Conservation (phyloP, 2,113 vertebrate genomes). For the Chaenocephalus aceratus region DNA sequence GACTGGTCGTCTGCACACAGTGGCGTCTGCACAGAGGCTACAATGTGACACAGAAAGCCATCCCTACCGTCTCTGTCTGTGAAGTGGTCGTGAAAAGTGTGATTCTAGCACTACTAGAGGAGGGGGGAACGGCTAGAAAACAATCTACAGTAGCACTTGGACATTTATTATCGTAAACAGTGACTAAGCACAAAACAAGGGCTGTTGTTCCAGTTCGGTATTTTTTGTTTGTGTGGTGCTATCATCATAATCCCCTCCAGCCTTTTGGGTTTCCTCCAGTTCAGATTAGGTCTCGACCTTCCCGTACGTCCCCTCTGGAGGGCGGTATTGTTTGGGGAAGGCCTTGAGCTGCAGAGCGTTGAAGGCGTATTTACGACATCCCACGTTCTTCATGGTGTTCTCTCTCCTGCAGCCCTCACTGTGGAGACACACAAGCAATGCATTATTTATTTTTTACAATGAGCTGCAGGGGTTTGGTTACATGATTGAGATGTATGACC, state of each 20-base stretch:
- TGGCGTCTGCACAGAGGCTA: slow-evolving; percentile 39
- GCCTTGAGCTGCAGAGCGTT: slow-evolving; percentile 98
- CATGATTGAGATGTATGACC: background rate
- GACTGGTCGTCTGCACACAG: slow-evolving; percentile 22
- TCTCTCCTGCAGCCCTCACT: slow-evolving; percentile 99
- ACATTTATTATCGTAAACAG: slow-evolving; percentile 69
- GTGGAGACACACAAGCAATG: slow-evolving; percentile 81
- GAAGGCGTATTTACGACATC: slow-evolving; percentile 99
- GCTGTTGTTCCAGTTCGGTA: slow-evolving; percentile 45
- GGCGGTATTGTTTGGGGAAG: slow-evolving; percentile 98
- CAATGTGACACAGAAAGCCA: slow-evolving; percentile 34
- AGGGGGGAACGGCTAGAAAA: slow-evolving; percentile 56
- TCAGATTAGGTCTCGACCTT: slow-evolving; percentile 94
- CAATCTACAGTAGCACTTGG: slow-evolving; percentile 64
- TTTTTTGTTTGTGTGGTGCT: slow-evolving; percentile 41
- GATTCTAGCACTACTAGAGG: slow-evolving; percentile 46
- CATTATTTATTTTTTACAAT: slow-evolving; percentile 63
- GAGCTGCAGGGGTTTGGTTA: background rate
- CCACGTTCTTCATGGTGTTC: slow-evolving; percentile 99
- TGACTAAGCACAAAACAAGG: slow-evolving; percentile 72
- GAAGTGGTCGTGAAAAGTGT: slow-evolving; percentile 37
- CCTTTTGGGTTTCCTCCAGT: slow-evolving; percentile 37
- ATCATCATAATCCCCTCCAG: slow-evolving; percentile 35
- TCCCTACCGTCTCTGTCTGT: slow-evolving; percentile 18
- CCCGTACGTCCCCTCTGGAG: slow-evolving; percentile 98